phyloP scores from a whole-genome alignment of 2,888 invertebrate species.

The Eucera pruinosa region DNA sequence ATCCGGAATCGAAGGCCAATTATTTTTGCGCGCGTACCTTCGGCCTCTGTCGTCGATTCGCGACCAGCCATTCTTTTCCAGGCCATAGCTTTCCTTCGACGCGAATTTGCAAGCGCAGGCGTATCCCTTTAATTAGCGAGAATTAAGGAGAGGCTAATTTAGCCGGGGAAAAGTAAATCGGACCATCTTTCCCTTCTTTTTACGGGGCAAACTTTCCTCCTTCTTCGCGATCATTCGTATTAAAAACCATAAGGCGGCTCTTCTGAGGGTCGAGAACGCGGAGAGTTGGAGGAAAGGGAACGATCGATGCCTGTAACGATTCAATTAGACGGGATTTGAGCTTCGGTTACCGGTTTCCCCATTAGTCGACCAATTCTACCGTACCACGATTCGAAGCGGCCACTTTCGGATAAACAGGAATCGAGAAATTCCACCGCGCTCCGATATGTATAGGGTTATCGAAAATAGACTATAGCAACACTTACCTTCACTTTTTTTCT shows the following conservation, averaged over 20 bases:
- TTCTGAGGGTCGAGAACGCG: too few relatives aligned
- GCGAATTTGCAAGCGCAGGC: neutral
- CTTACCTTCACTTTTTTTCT: too few relatives aligned
- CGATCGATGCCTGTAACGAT: neutral
- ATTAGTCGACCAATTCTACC: slow-evolving; percentile 28
- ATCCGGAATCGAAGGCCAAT: slow-evolving; percentile 68
- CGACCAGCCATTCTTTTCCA: neutral
- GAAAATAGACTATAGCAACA: too few relatives aligned
- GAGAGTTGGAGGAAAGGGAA: too few relatives aligned
- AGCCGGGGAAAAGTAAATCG: neutral
- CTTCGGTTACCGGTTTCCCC: slow-evolving; percentile 6
- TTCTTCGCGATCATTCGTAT: neutral
- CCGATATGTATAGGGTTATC: too few relatives aligned
- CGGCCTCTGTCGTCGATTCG: neutral
- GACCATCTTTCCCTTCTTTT: too few relatives aligned
- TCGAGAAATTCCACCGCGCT: neutral
- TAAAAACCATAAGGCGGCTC: too few relatives aligned
- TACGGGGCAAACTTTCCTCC: neutral
- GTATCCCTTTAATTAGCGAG: slow-evolving; percentile 37
- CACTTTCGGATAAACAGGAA: neutral
- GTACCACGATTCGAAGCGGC: neutral
- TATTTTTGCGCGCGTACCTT: slow-evolving; percentile 42
- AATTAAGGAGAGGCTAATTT: slow-evolving; percentile 10
- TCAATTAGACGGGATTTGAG: neutral
- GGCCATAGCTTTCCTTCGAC: neutral